These are phyloP conservation scores for Panzeria rudis DNA, from an alignment of 2,888 invertebrate genomes.

Conservation along the genomic window DNA sequence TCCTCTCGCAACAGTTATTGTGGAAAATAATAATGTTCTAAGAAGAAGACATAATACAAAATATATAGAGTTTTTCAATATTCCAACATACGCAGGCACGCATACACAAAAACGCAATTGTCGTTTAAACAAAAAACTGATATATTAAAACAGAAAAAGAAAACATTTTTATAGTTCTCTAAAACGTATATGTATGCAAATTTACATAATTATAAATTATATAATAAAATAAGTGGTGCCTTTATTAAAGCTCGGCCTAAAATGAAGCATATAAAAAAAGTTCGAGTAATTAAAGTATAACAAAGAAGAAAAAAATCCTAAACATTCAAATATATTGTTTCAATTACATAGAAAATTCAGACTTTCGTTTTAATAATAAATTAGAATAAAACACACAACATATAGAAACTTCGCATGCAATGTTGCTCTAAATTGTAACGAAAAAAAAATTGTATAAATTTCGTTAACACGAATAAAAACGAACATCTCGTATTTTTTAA, in stretches of 20 bases:
- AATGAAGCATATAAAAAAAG: slow-evolving; percentile 27
- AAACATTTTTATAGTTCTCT: slow-evolving; percentile 20
- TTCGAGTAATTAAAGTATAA: slow-evolving; percentile 3
- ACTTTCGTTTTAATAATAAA: slow-evolving; percentile 19
- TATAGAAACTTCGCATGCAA: slow-evolving; percentile 39
- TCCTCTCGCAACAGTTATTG: slow-evolving; percentile 71
- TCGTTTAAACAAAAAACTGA: slow-evolving; percentile 27
- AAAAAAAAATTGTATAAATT: slow-evolving; percentile 35
- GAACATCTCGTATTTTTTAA: slow-evolving; percentile 50
- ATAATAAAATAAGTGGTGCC: slow-evolving; percentile 64
- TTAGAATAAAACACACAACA: slow-evolving; percentile 5
- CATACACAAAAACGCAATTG: slow-evolving; percentile 55
- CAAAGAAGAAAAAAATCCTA: neutral
- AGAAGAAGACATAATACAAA: slow-evolving; percentile 54
- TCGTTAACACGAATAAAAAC: slow-evolving; percentile 60
- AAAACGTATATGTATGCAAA: neutral
- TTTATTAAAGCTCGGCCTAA: slow-evolving; percentile 59
- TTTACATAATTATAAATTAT: slow-evolving; percentile 1
- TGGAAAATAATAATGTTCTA: slow-evolving; percentile 57
- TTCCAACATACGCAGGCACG: slow-evolving; percentile 59
- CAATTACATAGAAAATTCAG: slow-evolving; percentile 1
- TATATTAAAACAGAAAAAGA: slow-evolving; percentile 34
- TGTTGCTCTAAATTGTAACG: slow-evolving; percentile 40
- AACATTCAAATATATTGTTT: neutral
- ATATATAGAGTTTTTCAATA: slow-evolving; percentile 55